Percentiles rank a stretch among this genome's conserved stretches.
Conservation (phyloP, 2,888 invertebrate species). For the Dendrolimus pini region DNA sequence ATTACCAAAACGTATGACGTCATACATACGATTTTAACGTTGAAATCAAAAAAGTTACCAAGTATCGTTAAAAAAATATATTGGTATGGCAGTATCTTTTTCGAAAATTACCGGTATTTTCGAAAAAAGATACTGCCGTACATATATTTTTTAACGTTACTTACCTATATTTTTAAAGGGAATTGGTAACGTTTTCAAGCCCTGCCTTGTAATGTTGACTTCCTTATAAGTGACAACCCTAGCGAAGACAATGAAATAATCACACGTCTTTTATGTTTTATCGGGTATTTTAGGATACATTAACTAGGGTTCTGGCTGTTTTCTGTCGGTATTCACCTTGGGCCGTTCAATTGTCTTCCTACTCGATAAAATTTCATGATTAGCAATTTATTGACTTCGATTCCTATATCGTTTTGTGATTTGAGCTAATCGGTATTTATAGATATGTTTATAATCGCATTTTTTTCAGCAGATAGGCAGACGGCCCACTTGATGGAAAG, state of each 20-base stretch:
- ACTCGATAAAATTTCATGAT: constrained; percentile 7
- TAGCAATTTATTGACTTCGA: not conserved
- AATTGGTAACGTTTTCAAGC: too few relatives aligned
- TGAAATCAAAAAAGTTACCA: too few relatives aligned
- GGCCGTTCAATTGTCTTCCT: constrained; percentile 28
- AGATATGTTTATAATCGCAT: not conserved
- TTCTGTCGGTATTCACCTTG: constrained; percentile 31
- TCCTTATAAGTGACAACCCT: constrained; percentile 2
- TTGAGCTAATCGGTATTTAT: not conserved
- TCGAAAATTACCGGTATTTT: too few relatives aligned
- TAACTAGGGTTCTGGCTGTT: constrained; percentile 23
- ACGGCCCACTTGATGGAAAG: too few relatives aligned
- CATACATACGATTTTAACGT: too few relatives aligned
- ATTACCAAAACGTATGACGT: too few relatives aligned
- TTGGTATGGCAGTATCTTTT: too few relatives aligned
- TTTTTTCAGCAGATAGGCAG: too few relatives aligned
- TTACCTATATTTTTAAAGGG: too few relatives aligned
- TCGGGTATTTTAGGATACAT: constrained; percentile 29
- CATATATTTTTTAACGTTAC: too few relatives aligned
- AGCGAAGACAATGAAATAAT: constrained; percentile 34
- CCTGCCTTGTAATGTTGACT: not conserved
- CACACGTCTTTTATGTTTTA: constrained; percentile 24
- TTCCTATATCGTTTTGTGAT: not conserved
- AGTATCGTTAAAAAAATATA: too few relatives aligned
- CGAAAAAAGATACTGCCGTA: too few relatives aligned